Evolutionary conservation across 2,888 invertebrate species (phyloP).

Genomic region (Himalopsyche tibetana): DNA sequence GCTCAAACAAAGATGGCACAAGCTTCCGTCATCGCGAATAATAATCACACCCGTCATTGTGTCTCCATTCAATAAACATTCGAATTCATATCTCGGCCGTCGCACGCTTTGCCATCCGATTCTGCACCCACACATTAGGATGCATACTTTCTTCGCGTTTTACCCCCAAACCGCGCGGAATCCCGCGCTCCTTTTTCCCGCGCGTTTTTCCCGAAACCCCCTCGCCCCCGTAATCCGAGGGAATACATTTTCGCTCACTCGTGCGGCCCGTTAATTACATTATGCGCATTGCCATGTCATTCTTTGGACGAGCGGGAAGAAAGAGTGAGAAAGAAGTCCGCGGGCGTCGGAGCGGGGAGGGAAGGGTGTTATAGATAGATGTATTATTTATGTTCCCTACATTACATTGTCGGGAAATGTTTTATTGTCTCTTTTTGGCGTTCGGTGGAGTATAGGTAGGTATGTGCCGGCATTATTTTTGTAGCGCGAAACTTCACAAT

Average conservation of each 20-base stretch:
- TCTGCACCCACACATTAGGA: conserved; percentile 42
- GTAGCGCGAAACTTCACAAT: conserved; percentile 17
- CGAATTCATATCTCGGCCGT: conserved; percentile 59
- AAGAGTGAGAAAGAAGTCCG: conserved; percentile 63
- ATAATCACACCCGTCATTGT: conserved; percentile 56
- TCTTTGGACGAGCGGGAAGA: conserved; percentile 63
- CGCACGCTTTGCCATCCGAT: conserved; percentile 39
- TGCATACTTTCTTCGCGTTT: conserved; percentile 49
- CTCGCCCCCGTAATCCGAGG: conserved; percentile 55
- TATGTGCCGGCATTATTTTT: conserved; percentile 38
- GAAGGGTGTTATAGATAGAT: conserved; percentile 60
- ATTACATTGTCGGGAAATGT: conserved; percentile 65
- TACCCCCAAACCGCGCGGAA: conserved; percentile 46
- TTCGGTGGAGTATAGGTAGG: conserved; percentile 10
- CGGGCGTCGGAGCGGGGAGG: conserved; percentile 24
- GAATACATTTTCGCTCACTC: conserved; percentile 65
- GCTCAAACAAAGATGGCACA: conserved; percentile 16
- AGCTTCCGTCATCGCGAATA: conserved; percentile 18
- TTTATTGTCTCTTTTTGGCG: conserved; percentile 65
- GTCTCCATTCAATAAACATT: conserved; percentile 63
- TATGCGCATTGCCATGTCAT: conserved; percentile 66
- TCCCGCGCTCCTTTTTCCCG: conserved; percentile 49
- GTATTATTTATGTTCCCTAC: conserved; percentile 65
- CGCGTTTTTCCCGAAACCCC: conserved; percentile 14
- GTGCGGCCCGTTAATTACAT: conserved; percentile 66